A percentile compares a stretch with the other conserved stretches of the same genome.
phyloP scores from a whole-genome alignment of 2,797 vertebrate species.

The Catharus ustulatus region DNA sequence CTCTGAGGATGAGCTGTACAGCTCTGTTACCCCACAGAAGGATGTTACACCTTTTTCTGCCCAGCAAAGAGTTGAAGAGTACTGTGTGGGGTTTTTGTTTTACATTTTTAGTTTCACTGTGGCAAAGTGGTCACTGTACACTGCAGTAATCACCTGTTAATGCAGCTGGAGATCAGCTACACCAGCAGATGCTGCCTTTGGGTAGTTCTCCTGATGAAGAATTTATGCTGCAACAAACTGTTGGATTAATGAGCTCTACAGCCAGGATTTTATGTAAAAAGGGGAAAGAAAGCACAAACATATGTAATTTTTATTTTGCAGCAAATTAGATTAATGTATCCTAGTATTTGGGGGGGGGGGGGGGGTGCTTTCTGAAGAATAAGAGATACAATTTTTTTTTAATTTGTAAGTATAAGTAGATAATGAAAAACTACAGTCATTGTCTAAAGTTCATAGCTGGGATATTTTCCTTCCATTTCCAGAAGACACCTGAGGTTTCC shows the following conservation, averaged over 20 bases:
- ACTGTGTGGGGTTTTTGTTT: neutral
- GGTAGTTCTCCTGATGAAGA: neutral
- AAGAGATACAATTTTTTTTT: neutral
- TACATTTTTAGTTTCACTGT: neutral
- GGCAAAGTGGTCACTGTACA: neutral
- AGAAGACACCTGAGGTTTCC: neutral
- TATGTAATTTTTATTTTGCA: neutral
- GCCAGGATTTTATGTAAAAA: neutral
- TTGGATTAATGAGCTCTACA: neutral
- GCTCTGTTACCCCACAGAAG: neutral
- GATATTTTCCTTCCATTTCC: neutral
- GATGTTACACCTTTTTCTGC: neutral
- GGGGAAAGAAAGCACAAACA: neutral
- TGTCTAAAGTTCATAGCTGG: neutral
- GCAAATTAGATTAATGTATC: neutral
- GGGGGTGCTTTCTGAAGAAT: neutral
- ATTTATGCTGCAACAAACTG: neutral
- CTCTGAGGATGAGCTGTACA: neutral
- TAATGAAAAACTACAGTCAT: neutral
- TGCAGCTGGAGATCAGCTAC: neutral
- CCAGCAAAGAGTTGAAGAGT: neutral
- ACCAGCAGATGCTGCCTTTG: neutral
- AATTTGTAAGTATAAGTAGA: neutral
- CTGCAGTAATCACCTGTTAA: neutral
- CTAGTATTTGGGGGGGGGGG: too few relatives aligned